Evolutionary conservation across 2,113 vertebrate genomes (phyloP).

Genomic region (Sterna hirundo): DNA sequence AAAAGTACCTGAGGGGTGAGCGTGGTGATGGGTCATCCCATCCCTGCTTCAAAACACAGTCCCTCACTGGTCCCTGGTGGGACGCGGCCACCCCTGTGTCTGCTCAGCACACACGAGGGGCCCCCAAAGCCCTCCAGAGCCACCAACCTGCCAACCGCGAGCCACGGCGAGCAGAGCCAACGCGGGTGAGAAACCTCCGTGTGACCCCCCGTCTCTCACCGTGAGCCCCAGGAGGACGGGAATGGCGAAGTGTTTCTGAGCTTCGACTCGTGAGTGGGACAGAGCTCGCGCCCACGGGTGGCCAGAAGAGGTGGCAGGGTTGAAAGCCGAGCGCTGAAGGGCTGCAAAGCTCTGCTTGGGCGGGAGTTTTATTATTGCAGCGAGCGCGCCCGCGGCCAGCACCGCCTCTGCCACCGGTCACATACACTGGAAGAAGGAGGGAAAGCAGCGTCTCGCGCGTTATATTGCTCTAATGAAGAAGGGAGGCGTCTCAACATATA

Average conservation of each 20-base stretch:
- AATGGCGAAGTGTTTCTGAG: not conserved
- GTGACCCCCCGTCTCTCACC: fast-evolving
- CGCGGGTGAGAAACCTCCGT: fast-evolving
- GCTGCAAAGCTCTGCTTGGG: not conserved
- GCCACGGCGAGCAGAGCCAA: fast-evolving
- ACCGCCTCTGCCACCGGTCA: fast-evolving
- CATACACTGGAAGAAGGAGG: fast-evolving
- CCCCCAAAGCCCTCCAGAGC: not conserved
- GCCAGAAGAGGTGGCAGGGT: not conserved
- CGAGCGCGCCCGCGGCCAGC: fast-evolving
- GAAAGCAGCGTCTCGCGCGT: not conserved
- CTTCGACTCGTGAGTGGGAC: fast-evolving
- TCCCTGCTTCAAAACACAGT: not conserved
- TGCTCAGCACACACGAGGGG: not conserved
- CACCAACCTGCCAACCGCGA: not conserved
- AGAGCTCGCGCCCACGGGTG: fast-evolving
- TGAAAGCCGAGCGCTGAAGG: not conserved
- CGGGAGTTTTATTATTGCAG: not conserved
- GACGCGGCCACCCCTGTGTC: not conserved
- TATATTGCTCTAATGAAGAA: not conserved
- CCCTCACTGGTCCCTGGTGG: not conserved
- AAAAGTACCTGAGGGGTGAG: not conserved
- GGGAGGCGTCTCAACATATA: fast-evolving
- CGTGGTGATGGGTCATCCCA: not conserved
- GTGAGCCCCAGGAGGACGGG: fast-evolving